Base-by-base conservation (phyloP, 2,888 invertebrate genomes). In the Tachina fera region DNA sequence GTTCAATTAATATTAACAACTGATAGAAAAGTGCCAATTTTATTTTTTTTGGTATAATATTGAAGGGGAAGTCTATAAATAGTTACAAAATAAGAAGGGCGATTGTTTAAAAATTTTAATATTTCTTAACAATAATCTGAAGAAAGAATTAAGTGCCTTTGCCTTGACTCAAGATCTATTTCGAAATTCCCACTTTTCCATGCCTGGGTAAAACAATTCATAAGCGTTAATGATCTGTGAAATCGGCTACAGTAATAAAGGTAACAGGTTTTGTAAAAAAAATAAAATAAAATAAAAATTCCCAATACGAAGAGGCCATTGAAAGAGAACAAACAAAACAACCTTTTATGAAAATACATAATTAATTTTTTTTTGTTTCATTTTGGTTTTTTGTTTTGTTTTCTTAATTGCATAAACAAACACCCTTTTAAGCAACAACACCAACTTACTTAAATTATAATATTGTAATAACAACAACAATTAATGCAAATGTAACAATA, bases 381-480 rank as follows among this genome's bases (percentile, higher is more conserved):
- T n/a, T n/a, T n/a, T n/a, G n/a, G n/a, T n/a, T 14, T 31, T 58
- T 58, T 22, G 9, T 41, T 19, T 39, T 49, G 1, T n/a, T 41
- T 31, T 45, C 53, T 61, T 74, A 19, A 76, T 61, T 51, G 61
- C 43, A 19, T 43, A 41, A 39, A 43, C 74, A 60, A 39, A 31
- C 56, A 58, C 41, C 60, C n/a, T 41, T 60, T 60, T 31, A 22
- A 41, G 22, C 51, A 63, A 53, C 63, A 63, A 53, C 63, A 63
- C 31, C 49, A 60, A 60, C 49, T 9, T 31, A 31, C 31, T 31
- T 31, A 31, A 31, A 31, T 31, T 31, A 31, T 31, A 51, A 31
- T 65, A 51, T 72, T 53, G 22, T 43, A 45, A 53, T 70, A 78
- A 63, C 72, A 74, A 77, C 60, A 72, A 74, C 74, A 74, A 84